A percentile compares a stretch with the other conserved stretches of the same genome.
Evolutionary conservation across 2,888 invertebrate species (phyloP).

Genomic region (Andrena bicolor): DNA sequence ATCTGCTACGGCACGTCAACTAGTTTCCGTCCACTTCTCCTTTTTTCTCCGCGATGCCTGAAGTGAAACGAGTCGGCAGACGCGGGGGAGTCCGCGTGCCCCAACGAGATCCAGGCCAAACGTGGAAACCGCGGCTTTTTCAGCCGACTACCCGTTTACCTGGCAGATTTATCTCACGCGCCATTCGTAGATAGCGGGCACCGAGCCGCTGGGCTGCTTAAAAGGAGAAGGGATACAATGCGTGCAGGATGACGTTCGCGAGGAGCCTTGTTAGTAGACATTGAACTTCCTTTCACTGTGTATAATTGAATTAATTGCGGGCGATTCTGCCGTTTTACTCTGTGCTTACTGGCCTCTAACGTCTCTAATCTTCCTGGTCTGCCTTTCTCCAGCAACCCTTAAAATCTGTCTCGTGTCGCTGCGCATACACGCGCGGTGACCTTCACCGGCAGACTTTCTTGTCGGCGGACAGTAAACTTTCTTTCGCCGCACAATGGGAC

Average conservation of each 20-base stretch:
- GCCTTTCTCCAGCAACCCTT: slow-evolving; percentile 56
- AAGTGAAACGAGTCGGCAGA: neutral
- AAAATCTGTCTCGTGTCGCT: slow-evolving; percentile 19
- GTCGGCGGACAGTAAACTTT: slow-evolving; percentile 27
- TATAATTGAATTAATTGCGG: slow-evolving; percentile 58
- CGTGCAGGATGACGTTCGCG: slow-evolving; percentile 31
- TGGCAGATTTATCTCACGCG: slow-evolving; percentile 40
- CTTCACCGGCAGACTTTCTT: slow-evolving; percentile 31
- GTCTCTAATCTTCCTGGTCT: slow-evolving; percentile 24
- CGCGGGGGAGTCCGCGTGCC: neutral
- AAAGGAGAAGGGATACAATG: slow-evolving; percentile 18
- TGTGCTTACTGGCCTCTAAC: slow-evolving; percentile 31
- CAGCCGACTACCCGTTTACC: slow-evolving; percentile 37
- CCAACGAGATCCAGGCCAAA: slow-evolving; percentile 42
- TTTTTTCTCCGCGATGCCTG: neutral
- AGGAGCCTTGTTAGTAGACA: slow-evolving; percentile 50
- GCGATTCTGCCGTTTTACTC: slow-evolving; percentile 48
- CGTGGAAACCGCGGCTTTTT: slow-evolving; percentile 40
- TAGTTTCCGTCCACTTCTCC: neutral
- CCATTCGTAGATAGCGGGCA: slow-evolving; percentile 26
- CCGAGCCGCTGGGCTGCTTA: slow-evolving; percentile 1
- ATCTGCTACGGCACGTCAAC: neutral
- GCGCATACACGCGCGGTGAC: slow-evolving; percentile 20
- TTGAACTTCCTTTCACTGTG: slow-evolving; percentile 60
- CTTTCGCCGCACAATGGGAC: slow-evolving; percentile 7